Evolutionary conservation across 2,888 invertebrate genomes (phyloP).

Genomic region (Branchipolynoe longqiensis): DNA sequence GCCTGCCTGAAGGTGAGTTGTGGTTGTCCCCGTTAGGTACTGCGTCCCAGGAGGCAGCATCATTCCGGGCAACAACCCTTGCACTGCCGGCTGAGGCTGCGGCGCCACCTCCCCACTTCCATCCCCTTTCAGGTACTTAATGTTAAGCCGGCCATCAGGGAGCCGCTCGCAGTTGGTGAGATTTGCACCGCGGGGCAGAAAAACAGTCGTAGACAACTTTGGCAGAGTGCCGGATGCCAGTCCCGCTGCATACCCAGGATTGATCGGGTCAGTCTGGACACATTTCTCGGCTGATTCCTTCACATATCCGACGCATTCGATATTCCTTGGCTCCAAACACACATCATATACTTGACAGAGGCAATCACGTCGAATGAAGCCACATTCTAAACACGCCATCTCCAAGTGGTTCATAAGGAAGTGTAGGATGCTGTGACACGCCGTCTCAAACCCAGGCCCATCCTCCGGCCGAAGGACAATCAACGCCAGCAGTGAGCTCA

Average conservation of each 20-base stretch:
- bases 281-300: conserved; percentile 47
- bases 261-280: conserved; percentile 57
- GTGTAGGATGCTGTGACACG: conserved; percentile 54
- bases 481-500: conserved; percentile 62
- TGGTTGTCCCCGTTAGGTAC: background rate
- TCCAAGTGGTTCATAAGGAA: conserved; percentile 61
- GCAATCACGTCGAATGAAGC: conserved; percentile 62
- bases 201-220: background rate
- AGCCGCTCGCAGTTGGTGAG: conserved; percentile 42
- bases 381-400: conserved; percentile 61
- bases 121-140: conserved; percentile 10
- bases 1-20: background rate
- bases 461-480: conserved; percentile 65
- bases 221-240: background rate
- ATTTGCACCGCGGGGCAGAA: conserved; percentile 21
- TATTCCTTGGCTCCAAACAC: background rate
- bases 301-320: conserved; percentile 48
- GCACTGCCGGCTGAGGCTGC: conserved; percentile 1
- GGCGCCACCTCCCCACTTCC: background rate
- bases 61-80: background rate
- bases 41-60: conserved; percentile 21
- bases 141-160: conserved; percentile 42
- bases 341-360: conserved; percentile 46
- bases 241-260: background rate
- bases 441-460: conserved; percentile 58